phyloP scores from a whole-genome alignment of 2,113 vertebrate species.

The Calonectris borealis region DNA sequence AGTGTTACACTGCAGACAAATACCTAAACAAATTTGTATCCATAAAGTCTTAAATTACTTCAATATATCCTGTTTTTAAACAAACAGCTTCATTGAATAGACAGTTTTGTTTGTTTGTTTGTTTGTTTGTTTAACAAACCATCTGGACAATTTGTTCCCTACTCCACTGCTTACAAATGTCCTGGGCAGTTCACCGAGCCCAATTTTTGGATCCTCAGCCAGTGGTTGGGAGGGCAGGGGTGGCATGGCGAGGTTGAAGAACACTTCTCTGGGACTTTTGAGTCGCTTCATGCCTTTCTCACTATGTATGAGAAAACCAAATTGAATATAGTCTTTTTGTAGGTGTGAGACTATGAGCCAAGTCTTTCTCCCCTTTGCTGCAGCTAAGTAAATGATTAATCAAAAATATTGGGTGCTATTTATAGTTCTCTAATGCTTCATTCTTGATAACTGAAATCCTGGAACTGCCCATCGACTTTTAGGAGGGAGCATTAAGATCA shows the following conservation, averaged over 20 bases:
- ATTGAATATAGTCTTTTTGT: neutral
- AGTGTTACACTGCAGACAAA: neutral
- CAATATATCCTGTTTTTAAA: neutral
- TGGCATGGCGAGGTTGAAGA: neutral
- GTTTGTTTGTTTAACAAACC: neutral
- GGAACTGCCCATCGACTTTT: neutral
- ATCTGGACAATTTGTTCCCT: neutral
- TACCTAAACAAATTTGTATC: neutral
- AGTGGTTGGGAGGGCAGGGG: neutral
- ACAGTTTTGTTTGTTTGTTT: neutral
- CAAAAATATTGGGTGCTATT: neutral
- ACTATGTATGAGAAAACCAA: neutral
- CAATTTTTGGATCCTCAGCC: neutral
- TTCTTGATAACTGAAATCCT: neutral
- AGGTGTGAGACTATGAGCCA: neutral
- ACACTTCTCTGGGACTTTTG: neutral
- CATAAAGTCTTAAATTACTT: neutral
- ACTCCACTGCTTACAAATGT: neutral
- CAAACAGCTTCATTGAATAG: neutral
- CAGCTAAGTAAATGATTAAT: neutral
- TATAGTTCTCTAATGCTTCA: neutral
- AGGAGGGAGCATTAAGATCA: neutral
- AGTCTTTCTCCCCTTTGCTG: neutral
- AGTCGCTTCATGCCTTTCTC: neutral
- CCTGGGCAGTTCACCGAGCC: neutral